phyloP scores from a whole-genome alignment of 2,888 invertebrate species.

The Steinernema scapterisci region DNA sequence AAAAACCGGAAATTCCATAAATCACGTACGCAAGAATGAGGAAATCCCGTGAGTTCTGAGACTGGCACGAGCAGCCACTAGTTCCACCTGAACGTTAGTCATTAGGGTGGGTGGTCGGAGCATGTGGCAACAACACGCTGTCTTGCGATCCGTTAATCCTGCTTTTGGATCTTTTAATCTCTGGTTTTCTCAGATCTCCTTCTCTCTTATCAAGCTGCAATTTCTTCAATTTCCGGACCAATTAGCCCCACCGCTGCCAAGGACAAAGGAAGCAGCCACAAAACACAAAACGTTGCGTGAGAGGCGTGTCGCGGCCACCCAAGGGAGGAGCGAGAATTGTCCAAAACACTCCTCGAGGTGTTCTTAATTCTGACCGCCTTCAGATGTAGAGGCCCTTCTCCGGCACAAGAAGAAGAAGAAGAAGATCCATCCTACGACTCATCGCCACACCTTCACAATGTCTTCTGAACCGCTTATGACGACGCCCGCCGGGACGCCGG shows the following conservation, averaged over 20 bases:
- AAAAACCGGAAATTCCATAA: no score
- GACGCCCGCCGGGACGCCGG: not conserved
- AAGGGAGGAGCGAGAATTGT: conserved; percentile 1
- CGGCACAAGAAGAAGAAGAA: no score
- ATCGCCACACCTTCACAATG: not conserved
- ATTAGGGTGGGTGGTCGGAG: no score
- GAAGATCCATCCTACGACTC: no score
- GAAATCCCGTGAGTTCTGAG: no score
- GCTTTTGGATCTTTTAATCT: not conserved
- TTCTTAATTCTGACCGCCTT: not conserved
- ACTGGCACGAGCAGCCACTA: no score
- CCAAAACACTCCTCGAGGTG: not conserved
- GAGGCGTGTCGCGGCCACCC: not conserved
- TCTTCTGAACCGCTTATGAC: not conserved
- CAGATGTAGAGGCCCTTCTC: conserved; percentile 22
- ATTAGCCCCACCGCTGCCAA: not conserved
- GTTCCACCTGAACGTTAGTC: no score
- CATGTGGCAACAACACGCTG: no score
- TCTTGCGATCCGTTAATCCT: no score
- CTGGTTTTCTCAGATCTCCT: not conserved
- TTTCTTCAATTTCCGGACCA: not conserved
- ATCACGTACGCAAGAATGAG: no score
- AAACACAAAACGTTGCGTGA: not conserved
- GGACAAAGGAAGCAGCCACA: not conserved
- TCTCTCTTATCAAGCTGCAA: not conserved